Evolutionary conservation across 2,797 vertebrate genomes (phyloP).

Genomic region (Orestias chungarensis): DNA sequence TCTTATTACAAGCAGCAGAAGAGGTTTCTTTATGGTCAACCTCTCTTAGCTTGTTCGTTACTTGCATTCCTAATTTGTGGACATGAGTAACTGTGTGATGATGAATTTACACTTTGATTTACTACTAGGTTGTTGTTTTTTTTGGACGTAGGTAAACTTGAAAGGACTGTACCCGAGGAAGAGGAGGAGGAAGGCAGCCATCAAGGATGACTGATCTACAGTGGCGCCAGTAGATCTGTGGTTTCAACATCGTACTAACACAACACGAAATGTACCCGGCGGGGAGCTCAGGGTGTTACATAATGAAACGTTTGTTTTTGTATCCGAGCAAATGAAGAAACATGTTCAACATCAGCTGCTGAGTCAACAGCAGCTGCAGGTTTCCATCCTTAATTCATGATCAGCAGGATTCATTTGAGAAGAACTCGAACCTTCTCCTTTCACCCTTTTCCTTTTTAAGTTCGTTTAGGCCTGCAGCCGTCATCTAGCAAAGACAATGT

Average conservation of each 20-base stretch:
- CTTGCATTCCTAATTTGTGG: neutral
- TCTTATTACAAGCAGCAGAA: neutral
- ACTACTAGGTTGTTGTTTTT: neutral
- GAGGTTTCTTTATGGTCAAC: neutral
- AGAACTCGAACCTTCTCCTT: neutral
- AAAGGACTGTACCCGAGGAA: conserved; percentile 60
- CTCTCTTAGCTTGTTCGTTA: neutral
- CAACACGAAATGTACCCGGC: neutral
- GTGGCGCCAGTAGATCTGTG: too few relatives aligned
- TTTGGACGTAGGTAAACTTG: conserved; percentile 54
- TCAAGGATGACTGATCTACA: conserved; percentile 33
- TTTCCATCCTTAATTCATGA: neutral
- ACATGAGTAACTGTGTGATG: neutral
- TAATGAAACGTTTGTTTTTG: neutral
- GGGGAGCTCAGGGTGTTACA: neutral
- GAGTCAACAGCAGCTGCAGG: too few relatives aligned
- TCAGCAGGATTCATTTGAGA: neutral
- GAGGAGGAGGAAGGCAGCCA: conserved; percentile 51
- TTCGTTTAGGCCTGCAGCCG: too few relatives aligned
- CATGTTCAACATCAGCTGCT: neutral
- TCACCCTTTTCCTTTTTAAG: neutral
- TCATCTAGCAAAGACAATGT: neutral
- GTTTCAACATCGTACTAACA: neutral
- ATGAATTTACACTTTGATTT: neutral
- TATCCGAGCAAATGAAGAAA: conserved; percentile 2